Percentiles rank a stretch among this genome's conserved stretches.
Conservation (phyloP, 2,113 vertebrate species). For the Catharus bicknelli region DNA sequence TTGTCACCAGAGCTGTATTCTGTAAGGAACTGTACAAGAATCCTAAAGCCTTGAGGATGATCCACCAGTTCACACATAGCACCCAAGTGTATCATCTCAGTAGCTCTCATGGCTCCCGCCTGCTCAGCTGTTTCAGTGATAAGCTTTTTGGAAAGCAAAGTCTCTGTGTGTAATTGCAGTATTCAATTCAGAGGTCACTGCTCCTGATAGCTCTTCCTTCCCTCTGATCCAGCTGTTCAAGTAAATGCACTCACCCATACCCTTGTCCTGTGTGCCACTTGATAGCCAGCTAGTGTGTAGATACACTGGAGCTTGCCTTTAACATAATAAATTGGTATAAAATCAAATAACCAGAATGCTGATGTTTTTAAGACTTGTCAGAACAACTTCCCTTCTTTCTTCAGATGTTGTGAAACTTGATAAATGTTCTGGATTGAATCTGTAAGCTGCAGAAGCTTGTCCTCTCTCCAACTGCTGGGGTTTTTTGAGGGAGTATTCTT, state of each 20-base stretch:
- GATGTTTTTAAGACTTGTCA: slow-evolving; percentile 7
- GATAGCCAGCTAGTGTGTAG: background rate
- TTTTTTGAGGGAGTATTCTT: background rate
- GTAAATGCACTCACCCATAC: background rate
- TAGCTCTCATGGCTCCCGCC: background rate
- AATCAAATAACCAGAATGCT: background rate
- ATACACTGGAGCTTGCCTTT: background rate
- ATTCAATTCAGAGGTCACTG: background rate
- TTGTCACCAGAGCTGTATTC: background rate
- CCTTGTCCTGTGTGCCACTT: background rate
- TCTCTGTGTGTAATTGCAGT: background rate
- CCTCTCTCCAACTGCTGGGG: background rate
- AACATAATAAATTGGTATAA: background rate
- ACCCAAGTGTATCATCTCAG: background rate
- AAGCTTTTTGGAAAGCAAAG: background rate
- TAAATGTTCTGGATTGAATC: background rate
- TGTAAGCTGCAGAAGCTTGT: background rate
- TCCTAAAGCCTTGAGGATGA: background rate
- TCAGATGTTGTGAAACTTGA: slow-evolving; percentile 4
- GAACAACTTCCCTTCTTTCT: background rate
- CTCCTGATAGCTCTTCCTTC: background rate
- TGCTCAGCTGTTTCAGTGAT: background rate
- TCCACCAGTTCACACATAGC: background rate
- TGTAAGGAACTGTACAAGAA: background rate
- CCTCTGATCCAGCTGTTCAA: background rate